Base-by-base conservation (phyloP, 2,113 vertebrate species). In the Ceyx cyanopectus region DNA sequence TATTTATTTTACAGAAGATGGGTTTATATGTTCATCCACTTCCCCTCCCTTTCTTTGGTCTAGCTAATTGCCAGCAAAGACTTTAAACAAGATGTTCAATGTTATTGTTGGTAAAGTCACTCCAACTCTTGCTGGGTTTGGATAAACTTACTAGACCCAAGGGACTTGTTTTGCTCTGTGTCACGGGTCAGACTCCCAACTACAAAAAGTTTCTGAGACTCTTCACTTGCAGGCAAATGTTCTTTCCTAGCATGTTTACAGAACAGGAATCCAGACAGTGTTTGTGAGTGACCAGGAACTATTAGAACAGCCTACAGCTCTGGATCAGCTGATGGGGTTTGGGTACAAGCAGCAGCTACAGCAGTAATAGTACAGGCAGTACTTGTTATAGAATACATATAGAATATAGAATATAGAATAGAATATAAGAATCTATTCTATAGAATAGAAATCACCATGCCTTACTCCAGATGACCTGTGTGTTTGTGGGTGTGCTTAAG, bases 41-140 rank as follows among this genome's bases (percentile, higher is more conserved):
- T 50, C 65, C 54, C 4, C 5, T 37, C 85, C 80, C 26, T 90
- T 74, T 73, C 81, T 87, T 90, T 77, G 50, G 67, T 69, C 91
- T 67, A 81, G 87, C 81, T 83, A 79, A 86, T 62, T 76, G 51
- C 76, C 78, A 95, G 75, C 67, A 58, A 81, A 87, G 85, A 61
- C 75, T 88, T 92, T 70, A 84, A 93, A 85, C 58, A 92, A 87
- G 60, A 93, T 81, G 67, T 66, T 87, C 86, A 80, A 3, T 91
- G 70, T 84, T 88, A 63, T 24, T 50, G n/a, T 94, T 92, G 88
- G 81, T 81, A 68, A 85, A 92, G 56, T 92, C 16, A 2, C 73
- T 95, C 83, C 81, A 56, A 85, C 54, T 77, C 12, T 94, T 90
- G 65, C 87, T 90, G 73, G 58, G 63, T 93, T 96, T 92, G 78